A percentile compares a stretch with the other conserved stretches of the same genome.
Conservation (phyloP, 2,888 invertebrate species). For the Drosophila picticornis region DNA sequence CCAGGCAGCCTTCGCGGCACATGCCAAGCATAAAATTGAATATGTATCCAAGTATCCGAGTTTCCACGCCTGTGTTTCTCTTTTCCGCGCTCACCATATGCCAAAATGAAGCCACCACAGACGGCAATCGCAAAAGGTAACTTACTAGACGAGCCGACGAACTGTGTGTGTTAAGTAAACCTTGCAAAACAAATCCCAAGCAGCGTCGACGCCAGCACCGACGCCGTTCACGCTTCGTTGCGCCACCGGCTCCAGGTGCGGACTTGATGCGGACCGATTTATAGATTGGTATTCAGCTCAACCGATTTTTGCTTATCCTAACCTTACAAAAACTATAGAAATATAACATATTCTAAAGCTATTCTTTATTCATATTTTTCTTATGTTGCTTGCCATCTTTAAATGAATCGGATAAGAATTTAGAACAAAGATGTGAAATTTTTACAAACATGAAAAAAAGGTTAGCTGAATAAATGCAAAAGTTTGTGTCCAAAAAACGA, state of each 20-base stretch:
- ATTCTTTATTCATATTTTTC: no score
- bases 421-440: not conserved
- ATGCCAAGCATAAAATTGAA: constrained; percentile 80
- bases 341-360: not conserved
- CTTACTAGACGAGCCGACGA: constrained; percentile 57
- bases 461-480: not conserved
- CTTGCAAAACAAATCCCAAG: constrained; percentile 59
- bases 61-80: not conserved
- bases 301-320: not conserved
- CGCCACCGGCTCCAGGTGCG: constrained; percentile 37
- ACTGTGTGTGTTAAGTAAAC: constrained; percentile 72
- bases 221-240: constrained; percentile 50
- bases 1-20: constrained; percentile 70
- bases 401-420: not conserved
- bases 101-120: constrained; percentile 29
- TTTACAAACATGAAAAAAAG: not conserved
- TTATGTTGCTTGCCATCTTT: not conserved
- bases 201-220: constrained; percentile 23
- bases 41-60: constrained; percentile 59
- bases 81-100: not conserved
- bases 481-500: not conserved
- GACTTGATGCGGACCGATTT: not conserved
- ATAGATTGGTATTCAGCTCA: not conserved
- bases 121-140: constrained; percentile 51
- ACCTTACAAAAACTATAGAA: not conserved